Conservation (phyloP, 2,113 vertebrate species). For the Ivindomyrus marchei region DNA sequence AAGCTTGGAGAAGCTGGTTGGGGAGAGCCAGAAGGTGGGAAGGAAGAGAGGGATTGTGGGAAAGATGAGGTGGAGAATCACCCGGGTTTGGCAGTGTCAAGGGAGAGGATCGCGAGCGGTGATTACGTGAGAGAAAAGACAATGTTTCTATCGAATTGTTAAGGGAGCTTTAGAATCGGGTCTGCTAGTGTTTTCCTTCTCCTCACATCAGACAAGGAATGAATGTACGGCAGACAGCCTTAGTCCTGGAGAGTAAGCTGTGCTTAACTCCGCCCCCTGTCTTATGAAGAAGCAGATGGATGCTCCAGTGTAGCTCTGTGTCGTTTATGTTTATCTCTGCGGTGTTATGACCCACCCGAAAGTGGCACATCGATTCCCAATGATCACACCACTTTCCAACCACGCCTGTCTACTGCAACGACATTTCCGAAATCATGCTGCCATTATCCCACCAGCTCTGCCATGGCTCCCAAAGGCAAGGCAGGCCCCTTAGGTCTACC, state of each 20-base stretch:
- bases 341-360: background rate
- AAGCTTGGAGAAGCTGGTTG: background rate
- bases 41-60: background rate
- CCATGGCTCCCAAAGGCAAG: background rate
- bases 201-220: background rate
- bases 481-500: background rate
- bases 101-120: background rate
- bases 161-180: background rate
- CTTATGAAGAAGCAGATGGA: background rate
- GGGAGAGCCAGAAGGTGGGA: background rate
- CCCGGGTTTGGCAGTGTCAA: background rate
- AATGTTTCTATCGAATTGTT: background rate
- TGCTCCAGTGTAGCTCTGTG: background rate
- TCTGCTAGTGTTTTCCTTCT: background rate
- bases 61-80: background rate
- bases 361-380: background rate
- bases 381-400: no score
- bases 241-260: background rate
- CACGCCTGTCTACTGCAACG: background rate
- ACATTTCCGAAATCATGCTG: background rate
- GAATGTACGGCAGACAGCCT: conserved; percentile 2
- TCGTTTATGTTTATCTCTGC: conserved; percentile 14
- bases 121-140: background rate
- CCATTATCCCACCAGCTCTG: background rate
- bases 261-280: conserved; percentile 2